Base-by-base conservation (phyloP, 1,140 invertebrate genomes). In the Copidosoma floridanum region DNA sequence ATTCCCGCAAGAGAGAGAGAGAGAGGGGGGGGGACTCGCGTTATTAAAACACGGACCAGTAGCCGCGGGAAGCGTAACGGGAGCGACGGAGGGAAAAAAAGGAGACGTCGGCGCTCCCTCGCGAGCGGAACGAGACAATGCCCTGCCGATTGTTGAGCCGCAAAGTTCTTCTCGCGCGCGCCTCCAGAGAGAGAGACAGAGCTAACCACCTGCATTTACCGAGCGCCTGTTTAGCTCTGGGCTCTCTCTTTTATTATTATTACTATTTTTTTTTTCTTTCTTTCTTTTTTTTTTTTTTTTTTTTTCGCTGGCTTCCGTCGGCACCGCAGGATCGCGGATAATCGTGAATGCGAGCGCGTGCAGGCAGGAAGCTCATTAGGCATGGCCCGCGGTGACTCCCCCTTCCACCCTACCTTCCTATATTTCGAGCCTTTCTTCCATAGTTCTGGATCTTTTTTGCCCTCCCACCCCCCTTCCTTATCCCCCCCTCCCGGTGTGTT, bases 341-440 rank as follows among this genome's bases (percentile, higher is more conserved):
- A 72, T 66, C 66, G 68, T 68, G 71, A 70, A 70, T 71, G 65
- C 52, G n/a, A 60, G 65, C 23, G 35, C 32, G 24, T 8, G 64
- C 63, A 67, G 57, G 46, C 70, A 74, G 71, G 72, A 72, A 72
- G 72, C 72, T 74, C 72, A 74, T 74, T 74, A 74, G 71, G 69
- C 71, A 68, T 67, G 56, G 68, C 69, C 71, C 65, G 66, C 69
- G 71, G 71, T 66, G 64, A n/a, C n/a, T n/a, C n/a, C n/a, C 67
- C 68, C 46, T 63, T 66, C 57, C 64, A 62, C 65, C 66, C 66
- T 66, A 64, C 54, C 63, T 64, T 64, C 60, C 51, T 64, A n/a
- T 59, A 59, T 60, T 56, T 57, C 60, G 52, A 48, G 40, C 37
- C 44, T 14, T 26, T 43, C 16, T 38, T 12, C 43, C 20, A 38